These are phyloP conservation scores for Troides helena DNA, from an alignment of 2,888 invertebrate species.

Conservation along the genomic window DNA sequence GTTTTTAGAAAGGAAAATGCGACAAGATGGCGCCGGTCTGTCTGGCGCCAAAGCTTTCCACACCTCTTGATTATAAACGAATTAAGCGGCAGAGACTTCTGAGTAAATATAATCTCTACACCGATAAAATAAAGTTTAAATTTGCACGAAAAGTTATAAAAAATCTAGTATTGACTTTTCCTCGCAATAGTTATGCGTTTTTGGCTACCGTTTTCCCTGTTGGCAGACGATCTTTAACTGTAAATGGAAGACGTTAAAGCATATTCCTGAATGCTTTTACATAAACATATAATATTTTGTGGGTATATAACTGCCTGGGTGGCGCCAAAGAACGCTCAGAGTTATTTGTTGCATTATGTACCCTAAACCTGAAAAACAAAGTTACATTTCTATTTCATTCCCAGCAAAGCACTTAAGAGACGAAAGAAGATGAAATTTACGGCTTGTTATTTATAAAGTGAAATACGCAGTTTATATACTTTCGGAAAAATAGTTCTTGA, in stretches of 20 bases:
- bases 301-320: constrained; percentile 55
- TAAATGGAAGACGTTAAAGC: constrained; percentile 26
- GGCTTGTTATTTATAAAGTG: constrained; percentile 23
- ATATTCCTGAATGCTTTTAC: constrained; percentile 32
- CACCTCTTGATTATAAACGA: constrained; percentile 42
- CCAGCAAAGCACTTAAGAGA: constrained; percentile 9
- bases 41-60: constrained; percentile 63
- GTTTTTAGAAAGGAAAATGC: constrained; percentile 48
- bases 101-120: constrained; percentile 28
- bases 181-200: constrained; percentile 41
- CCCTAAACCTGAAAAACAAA: constrained; percentile 26
- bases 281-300: constrained; percentile 45
- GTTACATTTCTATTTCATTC: constrained; percentile 11
- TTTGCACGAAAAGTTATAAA: constrained; percentile 33
- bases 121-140: constrained; percentile 24
- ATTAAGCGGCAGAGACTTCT: neutral
- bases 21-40: constrained; percentile 64
- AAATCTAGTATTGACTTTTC: constrained; percentile 55
- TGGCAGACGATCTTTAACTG: constrained; percentile 32
- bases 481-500: neutral
- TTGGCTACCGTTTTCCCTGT: constrained; percentile 30
- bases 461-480: constrained; percentile 13
- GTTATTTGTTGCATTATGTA: constrained; percentile 26
- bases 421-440: constrained; percentile 19
- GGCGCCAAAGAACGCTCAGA: constrained; percentile 43